Conservation (phyloP, 2,888 invertebrate species). For the Campaea margaritaria region DNA sequence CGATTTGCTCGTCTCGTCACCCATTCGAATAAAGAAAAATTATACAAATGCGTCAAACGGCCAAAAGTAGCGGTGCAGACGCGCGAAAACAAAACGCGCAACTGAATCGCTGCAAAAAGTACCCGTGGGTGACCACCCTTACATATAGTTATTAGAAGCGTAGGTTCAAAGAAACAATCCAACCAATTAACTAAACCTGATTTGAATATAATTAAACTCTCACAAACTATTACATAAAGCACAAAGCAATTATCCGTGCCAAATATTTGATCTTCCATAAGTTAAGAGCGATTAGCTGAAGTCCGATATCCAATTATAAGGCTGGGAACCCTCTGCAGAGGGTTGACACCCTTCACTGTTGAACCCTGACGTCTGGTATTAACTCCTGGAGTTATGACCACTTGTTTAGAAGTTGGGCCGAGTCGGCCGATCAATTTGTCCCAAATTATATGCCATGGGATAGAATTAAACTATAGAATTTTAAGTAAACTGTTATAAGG, state of each 20-base stretch:
- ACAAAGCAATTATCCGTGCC: conserved; percentile 19
- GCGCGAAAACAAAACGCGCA: too few species aligned
- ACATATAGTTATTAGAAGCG: too few species aligned
- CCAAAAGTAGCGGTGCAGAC: too few species aligned
- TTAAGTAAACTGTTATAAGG: too few species aligned
- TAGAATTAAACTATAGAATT: conserved; percentile 11
- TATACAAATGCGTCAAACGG: too few species aligned
- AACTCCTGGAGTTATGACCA: conserved; percentile 35
- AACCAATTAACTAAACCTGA: background rate
- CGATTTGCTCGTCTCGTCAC: too few species aligned
- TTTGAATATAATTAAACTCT: conserved; percentile 14
- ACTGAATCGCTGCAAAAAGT: too few species aligned
- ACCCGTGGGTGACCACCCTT: too few species aligned
- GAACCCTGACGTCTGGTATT: conserved; percentile 25
- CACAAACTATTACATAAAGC: conserved; percentile 20
- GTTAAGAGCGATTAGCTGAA: conserved; percentile 26
- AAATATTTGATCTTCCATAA: conserved; percentile 29
- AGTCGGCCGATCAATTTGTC: conserved; percentile 23
- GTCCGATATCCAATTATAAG: conserved; percentile 36
- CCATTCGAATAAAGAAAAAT: too few species aligned
- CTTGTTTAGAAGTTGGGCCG: conserved; percentile 23
- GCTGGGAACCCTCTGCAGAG: conserved; percentile 17
- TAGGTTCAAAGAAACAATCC: too few species aligned
- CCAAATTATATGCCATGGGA: conserved; percentile 7
- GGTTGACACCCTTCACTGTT: conserved; percentile 32